Evolutionary conservation across 1,140 invertebrate species (phyloP).

Genomic region (Drosophila pandora): DNA sequence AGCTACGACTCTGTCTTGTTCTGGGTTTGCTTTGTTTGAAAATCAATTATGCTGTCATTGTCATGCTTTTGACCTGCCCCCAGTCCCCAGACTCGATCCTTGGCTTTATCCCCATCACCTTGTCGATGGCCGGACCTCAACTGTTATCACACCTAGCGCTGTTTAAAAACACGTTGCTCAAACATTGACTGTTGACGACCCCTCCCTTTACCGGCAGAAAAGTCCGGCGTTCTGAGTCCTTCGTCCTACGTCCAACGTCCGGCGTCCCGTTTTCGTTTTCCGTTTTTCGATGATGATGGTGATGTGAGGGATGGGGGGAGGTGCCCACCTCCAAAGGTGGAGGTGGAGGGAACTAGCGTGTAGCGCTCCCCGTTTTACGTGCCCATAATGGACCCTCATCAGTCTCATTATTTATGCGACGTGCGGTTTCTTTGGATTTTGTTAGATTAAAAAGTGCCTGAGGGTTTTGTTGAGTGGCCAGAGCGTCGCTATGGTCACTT

Average conservation of each 20-base stretch:
- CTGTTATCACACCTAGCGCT: slow-evolving; percentile 78
- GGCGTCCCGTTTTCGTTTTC: slow-evolving; percentile 1
- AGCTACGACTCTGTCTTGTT: slow-evolving; percentile 36
- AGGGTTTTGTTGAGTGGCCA: slow-evolving; percentile 77
- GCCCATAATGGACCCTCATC: slow-evolving; percentile 81
- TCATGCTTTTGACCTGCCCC: slow-evolving; percentile 72
- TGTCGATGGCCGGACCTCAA: slow-evolving; percentile 51
- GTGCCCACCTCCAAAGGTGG: too few species aligned
- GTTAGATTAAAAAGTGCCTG: slow-evolving; percentile 82
- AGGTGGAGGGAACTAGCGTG: slow-evolving; percentile 39
- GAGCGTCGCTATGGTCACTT: slow-evolving; percentile 70
- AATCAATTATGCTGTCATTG: slow-evolving; percentile 82
- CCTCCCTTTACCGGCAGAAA: slow-evolving; percentile 8
- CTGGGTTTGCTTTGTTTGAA: slow-evolving; percentile 74
- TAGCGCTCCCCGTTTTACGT: slow-evolving; percentile 61
- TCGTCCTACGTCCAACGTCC: background rate
- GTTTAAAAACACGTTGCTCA: slow-evolving; percentile 81
- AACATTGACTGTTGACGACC: slow-evolving; percentile 73
- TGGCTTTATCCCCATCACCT: background rate
- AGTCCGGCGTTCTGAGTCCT: slow-evolving; percentile 5
- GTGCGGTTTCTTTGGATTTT: slow-evolving; percentile 82
- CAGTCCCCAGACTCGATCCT: slow-evolving; percentile 8
- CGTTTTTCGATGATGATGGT: slow-evolving; percentile 9
- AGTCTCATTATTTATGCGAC: slow-evolving; percentile 82
- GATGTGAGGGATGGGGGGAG: slow-evolving; percentile 10